Percentiles rank a stretch among this genome's conserved stretches.
Evolutionary conservation across 2,888 invertebrate species (phyloP).

Genomic region (Macrophya annulata): DNA sequence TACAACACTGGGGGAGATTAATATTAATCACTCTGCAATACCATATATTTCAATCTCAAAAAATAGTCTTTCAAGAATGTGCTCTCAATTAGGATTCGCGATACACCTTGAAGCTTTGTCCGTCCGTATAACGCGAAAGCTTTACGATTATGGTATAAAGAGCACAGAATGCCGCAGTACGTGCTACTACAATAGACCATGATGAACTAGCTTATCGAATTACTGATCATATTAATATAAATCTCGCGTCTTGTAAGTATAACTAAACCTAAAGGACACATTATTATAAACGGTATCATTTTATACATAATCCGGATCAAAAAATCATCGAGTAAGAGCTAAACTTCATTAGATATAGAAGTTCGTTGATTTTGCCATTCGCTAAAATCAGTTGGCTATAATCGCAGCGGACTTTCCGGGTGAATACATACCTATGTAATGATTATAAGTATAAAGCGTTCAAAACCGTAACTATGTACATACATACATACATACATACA

Average conservation of each 20-base stretch:
- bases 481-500: not conserved
- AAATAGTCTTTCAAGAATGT: not conserved
- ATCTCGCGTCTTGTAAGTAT: too few relatives aligned
- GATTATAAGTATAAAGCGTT: too few relatives aligned
- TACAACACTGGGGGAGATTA: not conserved
- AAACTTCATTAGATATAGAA: not conserved
- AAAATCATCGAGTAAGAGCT: too few relatives aligned
- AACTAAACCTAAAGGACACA: too few relatives aligned
- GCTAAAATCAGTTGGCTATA: not conserved
- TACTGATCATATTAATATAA: not conserved
- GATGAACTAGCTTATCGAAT: not conserved
- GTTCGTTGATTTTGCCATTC: not conserved
- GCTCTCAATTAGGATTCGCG: not conserved
- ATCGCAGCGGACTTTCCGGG: not conserved
- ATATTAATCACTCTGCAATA: not conserved
- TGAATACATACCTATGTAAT: not conserved
- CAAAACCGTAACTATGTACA: too few relatives aligned
- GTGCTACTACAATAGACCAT: not conserved
- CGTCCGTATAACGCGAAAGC: not conserved
- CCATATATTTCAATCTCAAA: not conserved
- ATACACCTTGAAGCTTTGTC: not conserved
- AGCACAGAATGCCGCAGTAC: not conserved
- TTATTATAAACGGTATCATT: too few relatives aligned
- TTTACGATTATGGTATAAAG: not conserved
- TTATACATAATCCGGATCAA: too few relatives aligned